Evolutionary conservation across 2,797 vertebrate species (phyloP).

Genomic region (Linurgus olivaceus): DNA sequence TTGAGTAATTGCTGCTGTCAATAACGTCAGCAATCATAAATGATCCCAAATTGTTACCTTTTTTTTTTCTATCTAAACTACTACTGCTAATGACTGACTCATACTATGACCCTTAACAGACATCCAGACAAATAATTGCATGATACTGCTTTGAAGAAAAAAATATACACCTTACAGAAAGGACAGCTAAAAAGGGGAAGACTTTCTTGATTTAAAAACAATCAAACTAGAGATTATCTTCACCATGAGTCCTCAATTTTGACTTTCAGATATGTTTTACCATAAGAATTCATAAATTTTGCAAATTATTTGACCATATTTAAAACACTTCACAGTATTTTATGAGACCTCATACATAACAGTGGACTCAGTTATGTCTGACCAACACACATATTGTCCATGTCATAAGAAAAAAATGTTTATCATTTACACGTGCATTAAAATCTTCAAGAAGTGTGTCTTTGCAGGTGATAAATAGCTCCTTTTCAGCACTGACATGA

Average conservation of each 20-base stretch:
- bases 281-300: neutral
- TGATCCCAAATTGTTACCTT: neutral
- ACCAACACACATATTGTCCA: neutral
- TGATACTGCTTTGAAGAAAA: neutral
- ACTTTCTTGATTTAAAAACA: neutral
- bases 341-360: neutral
- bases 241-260: neutral
- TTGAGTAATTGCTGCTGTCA: neutral
- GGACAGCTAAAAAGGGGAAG: neutral
- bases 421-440: neutral
- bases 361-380: neutral
- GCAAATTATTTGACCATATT: neutral
- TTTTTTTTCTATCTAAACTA: neutral
- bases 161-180: rapidly evolving
- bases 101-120: neutral
- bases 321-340: neutral
- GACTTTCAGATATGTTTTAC: neutral
- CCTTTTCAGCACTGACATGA: neutral
- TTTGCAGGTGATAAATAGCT: neutral
- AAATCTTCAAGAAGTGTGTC: rapidly evolving
- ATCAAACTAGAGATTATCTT: neutral
- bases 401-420: neutral
- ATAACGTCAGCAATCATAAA: neutral
- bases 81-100: neutral
- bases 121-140: neutral